Conservation (phyloP, 2,797 vertebrate genomes). For the Ataeniobius toweri region DNA sequence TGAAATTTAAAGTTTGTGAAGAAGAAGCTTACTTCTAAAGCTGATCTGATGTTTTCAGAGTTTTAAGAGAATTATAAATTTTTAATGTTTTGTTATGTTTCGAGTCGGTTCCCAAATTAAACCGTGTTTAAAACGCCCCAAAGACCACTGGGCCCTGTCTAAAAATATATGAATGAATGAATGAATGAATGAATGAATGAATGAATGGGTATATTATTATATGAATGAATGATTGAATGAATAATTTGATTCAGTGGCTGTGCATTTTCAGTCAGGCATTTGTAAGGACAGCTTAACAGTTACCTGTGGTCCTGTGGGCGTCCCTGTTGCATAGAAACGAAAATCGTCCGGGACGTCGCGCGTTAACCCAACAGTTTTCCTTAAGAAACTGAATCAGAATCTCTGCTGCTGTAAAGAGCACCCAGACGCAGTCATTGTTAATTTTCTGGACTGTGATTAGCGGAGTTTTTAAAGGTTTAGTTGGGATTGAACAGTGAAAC, state of each 20-base stretch:
- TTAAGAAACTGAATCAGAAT: background rate
- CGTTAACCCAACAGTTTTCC: background rate
- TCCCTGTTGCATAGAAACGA: constrained; percentile 79
- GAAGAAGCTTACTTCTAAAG: background rate
- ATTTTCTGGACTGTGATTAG: constrained; percentile 7
- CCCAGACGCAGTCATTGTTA: background rate
- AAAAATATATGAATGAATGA: background rate
- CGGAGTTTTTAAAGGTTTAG: background rate
- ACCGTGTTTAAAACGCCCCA: background rate
- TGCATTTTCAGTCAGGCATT: constrained; percentile 57
- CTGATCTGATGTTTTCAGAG: background rate
- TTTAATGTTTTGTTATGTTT: background rate
- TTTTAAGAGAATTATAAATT: background rate
- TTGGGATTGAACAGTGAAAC: background rate
- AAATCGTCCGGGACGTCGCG: constrained; percentile 12
- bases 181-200: background rate
- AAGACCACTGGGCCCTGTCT: background rate
- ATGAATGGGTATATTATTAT: background rate
- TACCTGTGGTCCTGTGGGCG: constrained; percentile 61
- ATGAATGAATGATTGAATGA: background rate
- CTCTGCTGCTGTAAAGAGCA: background rate
- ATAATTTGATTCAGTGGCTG: background rate
- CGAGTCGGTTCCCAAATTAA: background rate
- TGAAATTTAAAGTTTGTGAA: background rate
- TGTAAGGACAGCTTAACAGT: constrained; percentile 16